phyloP scores from a whole-genome alignment of 1,140 invertebrate genomes.

The Anastrepha obliqua region DNA sequence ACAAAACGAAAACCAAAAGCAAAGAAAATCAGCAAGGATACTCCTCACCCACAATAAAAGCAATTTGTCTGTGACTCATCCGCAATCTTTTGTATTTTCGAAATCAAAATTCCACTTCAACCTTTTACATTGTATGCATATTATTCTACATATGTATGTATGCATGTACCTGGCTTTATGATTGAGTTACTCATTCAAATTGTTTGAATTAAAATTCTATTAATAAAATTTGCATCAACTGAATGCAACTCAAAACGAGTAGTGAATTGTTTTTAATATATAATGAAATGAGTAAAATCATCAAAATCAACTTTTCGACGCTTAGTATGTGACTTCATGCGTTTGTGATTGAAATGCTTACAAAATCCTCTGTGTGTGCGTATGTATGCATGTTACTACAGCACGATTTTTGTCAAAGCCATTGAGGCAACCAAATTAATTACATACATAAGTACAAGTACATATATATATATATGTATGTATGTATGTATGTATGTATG shows the following conservation, averaged over 20 bases:
- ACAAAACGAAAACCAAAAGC: not conserved
- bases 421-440: too few species aligned
- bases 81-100: too few species aligned
- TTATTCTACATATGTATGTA: not conserved
- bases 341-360: not conserved
- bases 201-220: conserved; percentile 8
- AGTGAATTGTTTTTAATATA: not conserved
- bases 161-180: not conserved
- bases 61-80: too few species aligned
- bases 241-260: not conserved
- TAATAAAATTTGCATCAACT: conserved; percentile 5
- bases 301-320: not conserved
- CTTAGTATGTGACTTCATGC: not conserved
- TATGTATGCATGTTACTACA: not conserved
- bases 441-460: too few species aligned
- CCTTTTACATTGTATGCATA: not conserved
- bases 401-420: not conserved
- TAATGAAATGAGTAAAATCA: not conserved
- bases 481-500: too few species aligned
- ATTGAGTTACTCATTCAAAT: conserved; percentile 6
- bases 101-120: too few species aligned
- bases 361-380: not conserved
- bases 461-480: too few species aligned
- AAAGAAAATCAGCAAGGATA: too few species aligned
- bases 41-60: too few species aligned